Evolutionary conservation across 2,888 invertebrate species (phyloP), one percentile per base, ranked within the genome.

Genomic region (Halictus ligatus): DNA sequence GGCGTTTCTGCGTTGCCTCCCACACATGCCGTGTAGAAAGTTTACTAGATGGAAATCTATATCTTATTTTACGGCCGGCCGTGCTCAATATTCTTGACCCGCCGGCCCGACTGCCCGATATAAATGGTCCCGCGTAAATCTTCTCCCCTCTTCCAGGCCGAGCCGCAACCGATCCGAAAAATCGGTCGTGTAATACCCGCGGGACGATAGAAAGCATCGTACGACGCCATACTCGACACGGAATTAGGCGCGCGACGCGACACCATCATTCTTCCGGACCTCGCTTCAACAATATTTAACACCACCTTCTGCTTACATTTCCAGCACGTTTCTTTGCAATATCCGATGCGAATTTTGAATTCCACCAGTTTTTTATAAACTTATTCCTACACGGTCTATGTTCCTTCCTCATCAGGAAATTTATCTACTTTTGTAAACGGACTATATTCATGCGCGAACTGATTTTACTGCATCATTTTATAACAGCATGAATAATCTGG

Each of bases 11-110:
- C 88, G 77, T 89, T 91, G 73, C 91, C 94, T 93, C 94, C 94
- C 94, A 94, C 94, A 93, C 94, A 93, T 91, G 92, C 92, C 92
- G 91, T 90, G 92, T 94, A 95, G 95, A 95, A 95, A 95, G 95
- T 95, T 90, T 93, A 93, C 93, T 94, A 94, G 95, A 95, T 95
- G 95, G 94, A 95, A 95, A 95, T 95, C 95, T 95, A 94, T 94
- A 95, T 94, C 94, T 94, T 94, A 94, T 94, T 94, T 94, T 94
- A 94, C 92, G 92, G 92, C 92, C 92, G 89, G 80, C 88, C 92
- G 93, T 91, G 91, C 92, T 94, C 93, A 93, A 94, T 94, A 94
- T 93, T 93, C 92, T 91, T 91, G 91, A 92, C 91, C 92, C 88
- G 91, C 78, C 89, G 87, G 89, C 88, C 88, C 75, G 83, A 86